Evolutionary conservation across 2,888 invertebrate species (phyloP).

Genomic region (Norana najaformis): DNA sequence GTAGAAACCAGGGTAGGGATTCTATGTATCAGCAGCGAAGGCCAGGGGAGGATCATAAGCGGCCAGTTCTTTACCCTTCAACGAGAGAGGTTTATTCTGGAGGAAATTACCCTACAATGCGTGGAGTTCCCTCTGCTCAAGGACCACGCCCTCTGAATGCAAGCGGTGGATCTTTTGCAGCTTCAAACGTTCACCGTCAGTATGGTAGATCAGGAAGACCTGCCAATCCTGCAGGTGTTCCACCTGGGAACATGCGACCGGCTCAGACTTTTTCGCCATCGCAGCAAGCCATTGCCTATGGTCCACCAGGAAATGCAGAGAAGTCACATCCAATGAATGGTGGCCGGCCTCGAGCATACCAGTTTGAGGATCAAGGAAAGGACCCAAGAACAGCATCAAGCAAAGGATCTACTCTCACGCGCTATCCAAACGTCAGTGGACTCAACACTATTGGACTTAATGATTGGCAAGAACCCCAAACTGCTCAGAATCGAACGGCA

Average conservation of each 20-base stretch:
- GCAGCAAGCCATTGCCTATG: not conserved
- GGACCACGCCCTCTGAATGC: not conserved
- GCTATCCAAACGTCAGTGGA: not conserved
- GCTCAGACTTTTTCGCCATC: not conserved
- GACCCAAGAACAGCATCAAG: not conserved
- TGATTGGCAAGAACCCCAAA: not conserved
- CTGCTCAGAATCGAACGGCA: not conserved
- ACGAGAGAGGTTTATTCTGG: constrained; percentile 15
- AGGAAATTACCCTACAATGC: constrained; percentile 1
- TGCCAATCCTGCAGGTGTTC: not conserved
- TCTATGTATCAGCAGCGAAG: not conserved
- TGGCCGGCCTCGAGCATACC: not conserved
- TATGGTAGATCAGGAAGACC: constrained; percentile 18
- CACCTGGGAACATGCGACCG: not conserved
- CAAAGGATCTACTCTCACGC: not conserved
- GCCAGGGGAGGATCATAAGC: not conserved
- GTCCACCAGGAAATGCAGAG: not conserved
- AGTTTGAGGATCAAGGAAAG: not conserved
- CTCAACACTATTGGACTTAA: constrained; percentile 3
- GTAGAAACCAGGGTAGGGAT: not conserved
- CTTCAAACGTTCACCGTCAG: not conserved
- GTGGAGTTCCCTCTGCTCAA: not conserved
- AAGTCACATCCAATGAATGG: not conserved
- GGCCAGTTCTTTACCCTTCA: not conserved
- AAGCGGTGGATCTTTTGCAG: not conserved